These are phyloP conservation scores for Chironomus tentans DNA, from an alignment of 2,888 invertebrate genomes.

Conservation along the genomic window DNA sequence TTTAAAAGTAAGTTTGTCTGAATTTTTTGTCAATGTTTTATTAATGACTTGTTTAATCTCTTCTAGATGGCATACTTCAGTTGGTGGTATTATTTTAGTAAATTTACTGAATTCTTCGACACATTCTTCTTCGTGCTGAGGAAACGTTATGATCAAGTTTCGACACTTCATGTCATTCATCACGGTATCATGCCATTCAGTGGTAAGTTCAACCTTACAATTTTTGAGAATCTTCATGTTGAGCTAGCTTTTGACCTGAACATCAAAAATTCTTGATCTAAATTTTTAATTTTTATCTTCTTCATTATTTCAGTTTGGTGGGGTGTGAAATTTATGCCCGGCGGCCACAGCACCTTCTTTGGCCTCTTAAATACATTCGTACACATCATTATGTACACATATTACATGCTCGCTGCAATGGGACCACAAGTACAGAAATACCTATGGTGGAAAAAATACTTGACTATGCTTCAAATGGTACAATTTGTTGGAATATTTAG, in stretches of 20 bases:
- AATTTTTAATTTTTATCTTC: background rate
- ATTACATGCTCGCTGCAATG: slow-evolving; percentile 84
- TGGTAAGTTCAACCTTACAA: background rate
- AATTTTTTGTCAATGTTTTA: background rate
- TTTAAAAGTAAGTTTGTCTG: slow-evolving; percentile 50
- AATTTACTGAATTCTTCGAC: slow-evolving; percentile 89
- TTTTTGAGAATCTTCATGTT: too few relatives aligned
- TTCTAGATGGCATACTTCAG: slow-evolving; percentile 70
- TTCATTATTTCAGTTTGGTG: slow-evolving; percentile 58
- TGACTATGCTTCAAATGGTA: slow-evolving; percentile 62
- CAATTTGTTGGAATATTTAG: slow-evolving; percentile 86
- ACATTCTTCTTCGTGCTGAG: slow-evolving; percentile 90
- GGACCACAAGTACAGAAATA: slow-evolving; percentile 78
- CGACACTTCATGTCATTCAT: slow-evolving; percentile 87
- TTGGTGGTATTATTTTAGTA: slow-evolving; percentile 93
- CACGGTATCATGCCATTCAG: slow-evolving; percentile 93
- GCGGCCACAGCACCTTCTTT: slow-evolving; percentile 95
- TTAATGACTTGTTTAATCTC: background rate
- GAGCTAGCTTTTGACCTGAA: too few relatives aligned
- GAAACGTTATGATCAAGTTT: slow-evolving; percentile 86
- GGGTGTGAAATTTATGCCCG: slow-evolving; percentile 91
- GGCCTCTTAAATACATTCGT: slow-evolving; percentile 91
- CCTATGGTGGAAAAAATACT: slow-evolving; percentile 94
- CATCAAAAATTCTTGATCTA: too few relatives aligned
- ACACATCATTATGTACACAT: slow-evolving; percentile 92